Evolutionary conservation across 2,797 vertebrate species (phyloP), one percentile per base, ranked within the genome.

Genomic region (Lithobates sylvaticus): DNA sequence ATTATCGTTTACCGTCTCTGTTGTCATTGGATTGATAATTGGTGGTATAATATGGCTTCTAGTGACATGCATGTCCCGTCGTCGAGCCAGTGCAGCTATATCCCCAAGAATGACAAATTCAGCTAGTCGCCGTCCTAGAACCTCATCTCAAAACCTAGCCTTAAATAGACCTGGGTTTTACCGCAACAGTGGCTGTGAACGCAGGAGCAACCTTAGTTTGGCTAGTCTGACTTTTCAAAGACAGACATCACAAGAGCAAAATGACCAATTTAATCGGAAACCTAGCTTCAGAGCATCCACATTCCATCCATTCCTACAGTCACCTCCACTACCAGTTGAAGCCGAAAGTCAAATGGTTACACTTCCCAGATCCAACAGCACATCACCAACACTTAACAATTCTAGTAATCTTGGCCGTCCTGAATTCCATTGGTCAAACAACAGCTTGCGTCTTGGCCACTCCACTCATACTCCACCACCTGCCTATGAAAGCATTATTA

Each of bases 281-380:
- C 94, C 96, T 70, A 98, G 97, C 90, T 99, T 99, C 92, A 93
- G 97, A 1, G 97, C 96, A 0, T 99, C 98, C 5, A 99, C 98
- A 15, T 99, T 99, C 92, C 98, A 99, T 87, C 98, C 98, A 0
- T 97, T 99, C 7, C 91, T 98, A 76, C 97, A 99, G 85, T 96
- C 96, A 65, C 97, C 97, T 84, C 97, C 97, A 12, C 96, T 97
- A 0, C 96, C 96, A 0, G 95, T 96, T 44, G 97, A 99, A 88
- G 97, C 94, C 0, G 97, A 98, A 85, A 96, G 96, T 86, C 97
- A 98, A 86, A 91, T 96, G 84, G 91, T 95, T 84, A 97, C 97
- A 0, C 92, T 98, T 73, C 95, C 97, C 23, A 93, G 95, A 3
- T 94, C 96, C 5, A 92, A 90, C 0, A 88, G 91, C 34, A 90